A percentile compares a stretch with the other conserved stretches of the same genome.
Conservation (phyloP, 2,888 invertebrate species). For the Arctia plantaginis region DNA sequence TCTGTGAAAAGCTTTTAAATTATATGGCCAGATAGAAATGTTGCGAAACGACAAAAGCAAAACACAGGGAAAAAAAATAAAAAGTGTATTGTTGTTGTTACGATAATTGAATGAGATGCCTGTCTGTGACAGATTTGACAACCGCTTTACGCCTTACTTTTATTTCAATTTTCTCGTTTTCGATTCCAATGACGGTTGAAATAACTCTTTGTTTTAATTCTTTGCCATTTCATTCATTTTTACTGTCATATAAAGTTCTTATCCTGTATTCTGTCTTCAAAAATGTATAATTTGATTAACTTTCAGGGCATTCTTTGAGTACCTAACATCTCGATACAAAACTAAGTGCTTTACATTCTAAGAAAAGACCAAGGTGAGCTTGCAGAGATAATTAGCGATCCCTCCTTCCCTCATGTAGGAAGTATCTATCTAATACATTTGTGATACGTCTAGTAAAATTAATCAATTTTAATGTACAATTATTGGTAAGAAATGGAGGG, state of each 20-base stretch:
- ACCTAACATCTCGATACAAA: not conserved
- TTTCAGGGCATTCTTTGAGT: conserved; percentile 29
- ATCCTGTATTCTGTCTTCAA: conserved; percentile 33
- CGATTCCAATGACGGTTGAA: conserved; percentile 39
- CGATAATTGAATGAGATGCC: conserved; percentile 54
- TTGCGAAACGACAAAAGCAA: conserved; percentile 28
- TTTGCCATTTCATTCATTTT: conserved; percentile 26
- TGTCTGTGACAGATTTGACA: conserved; percentile 56
- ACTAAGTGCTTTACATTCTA: not conserved
- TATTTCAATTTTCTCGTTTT: conserved; percentile 48
- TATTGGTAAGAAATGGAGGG: no score
- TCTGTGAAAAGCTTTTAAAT: conserved; percentile 38
- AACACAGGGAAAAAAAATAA: conserved; percentile 36
- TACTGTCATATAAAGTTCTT: conserved; percentile 26
- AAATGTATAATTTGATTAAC: conserved; percentile 42
- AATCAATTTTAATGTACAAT: no score
- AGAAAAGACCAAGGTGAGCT: not conserved
- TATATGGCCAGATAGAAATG: conserved; percentile 30
- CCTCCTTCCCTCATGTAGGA: not conserved
- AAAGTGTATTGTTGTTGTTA: conserved; percentile 45
- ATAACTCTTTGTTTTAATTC: conserved; percentile 51
- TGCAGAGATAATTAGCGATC: not conserved
- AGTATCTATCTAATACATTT: not conserved
- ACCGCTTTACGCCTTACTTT: conserved; percentile 55
- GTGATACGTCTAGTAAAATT: no score